Conservation (phyloP, 2,797 vertebrate species). For the Potorous gilbertii region DNA sequence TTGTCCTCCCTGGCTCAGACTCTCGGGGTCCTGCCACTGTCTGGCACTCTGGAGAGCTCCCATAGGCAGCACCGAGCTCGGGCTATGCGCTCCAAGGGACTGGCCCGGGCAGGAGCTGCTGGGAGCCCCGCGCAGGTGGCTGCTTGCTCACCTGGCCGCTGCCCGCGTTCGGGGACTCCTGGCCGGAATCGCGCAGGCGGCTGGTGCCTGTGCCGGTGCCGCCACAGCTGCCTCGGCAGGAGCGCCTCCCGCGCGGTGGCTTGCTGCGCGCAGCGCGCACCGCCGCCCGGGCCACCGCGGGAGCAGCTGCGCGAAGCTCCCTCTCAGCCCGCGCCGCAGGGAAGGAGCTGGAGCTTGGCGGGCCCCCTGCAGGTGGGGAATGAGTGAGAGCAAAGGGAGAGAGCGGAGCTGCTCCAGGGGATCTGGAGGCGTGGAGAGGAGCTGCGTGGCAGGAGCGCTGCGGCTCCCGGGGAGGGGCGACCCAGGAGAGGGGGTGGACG, state of each 20-base stretch:
- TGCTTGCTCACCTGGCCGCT: neutral
- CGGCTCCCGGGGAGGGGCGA: neutral
- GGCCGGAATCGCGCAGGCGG: neutral
- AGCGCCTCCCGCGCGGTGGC: conserved; percentile 20
- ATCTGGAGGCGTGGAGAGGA: neutral
- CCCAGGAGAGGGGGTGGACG: neutral
- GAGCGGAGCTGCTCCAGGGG: neutral
- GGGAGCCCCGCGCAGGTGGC: neutral
- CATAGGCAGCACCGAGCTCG: neutral
- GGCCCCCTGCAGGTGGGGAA: neutral
- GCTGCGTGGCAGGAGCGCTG: neutral
- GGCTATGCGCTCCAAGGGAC: neutral
- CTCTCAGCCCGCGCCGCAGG: neutral
- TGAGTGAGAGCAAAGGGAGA: neutral
- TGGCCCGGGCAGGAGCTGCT: neutral
- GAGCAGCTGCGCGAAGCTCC: neutral
- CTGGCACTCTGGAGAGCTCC: neutral
- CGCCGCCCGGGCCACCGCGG: neutral
- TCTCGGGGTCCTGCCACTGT: neutral
- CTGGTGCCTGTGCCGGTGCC: too few relatives aligned
- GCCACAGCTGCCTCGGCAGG: neutral
- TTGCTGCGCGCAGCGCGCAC: conserved; percentile 53
- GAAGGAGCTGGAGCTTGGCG: neutral
- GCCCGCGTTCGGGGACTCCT: neutral
- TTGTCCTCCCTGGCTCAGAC: neutral